Conservation (phyloP, 2,113 vertebrate species). For the Camelus bactrianus region DNA sequence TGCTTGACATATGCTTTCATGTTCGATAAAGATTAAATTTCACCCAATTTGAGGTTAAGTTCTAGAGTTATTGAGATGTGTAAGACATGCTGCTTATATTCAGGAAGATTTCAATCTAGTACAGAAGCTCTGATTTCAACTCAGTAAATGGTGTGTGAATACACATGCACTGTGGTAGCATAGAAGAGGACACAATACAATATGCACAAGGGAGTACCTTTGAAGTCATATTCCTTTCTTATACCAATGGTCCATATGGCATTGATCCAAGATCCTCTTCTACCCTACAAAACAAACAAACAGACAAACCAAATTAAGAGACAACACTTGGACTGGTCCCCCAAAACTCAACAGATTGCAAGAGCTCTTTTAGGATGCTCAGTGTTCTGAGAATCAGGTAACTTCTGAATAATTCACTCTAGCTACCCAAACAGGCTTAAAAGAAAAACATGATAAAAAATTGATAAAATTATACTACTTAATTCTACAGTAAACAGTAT, state of each 20-base stretch:
- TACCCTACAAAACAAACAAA: neutral
- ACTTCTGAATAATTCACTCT: neutral
- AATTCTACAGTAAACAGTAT: neutral
- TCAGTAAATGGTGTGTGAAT: neutral
- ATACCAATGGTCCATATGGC: neutral
- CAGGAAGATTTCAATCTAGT: neutral
- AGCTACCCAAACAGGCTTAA: neutral
- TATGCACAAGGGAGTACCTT: neutral
- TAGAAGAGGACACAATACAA: neutral
- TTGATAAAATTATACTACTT: neutral
- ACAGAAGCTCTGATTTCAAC: neutral
- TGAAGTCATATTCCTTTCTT: neutral
- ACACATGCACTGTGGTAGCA: neutral
- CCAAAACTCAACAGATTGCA: neutral
- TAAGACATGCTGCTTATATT: neutral
- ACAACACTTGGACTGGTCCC: neutral
- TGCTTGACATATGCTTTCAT: neutral
- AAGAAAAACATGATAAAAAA: neutral
- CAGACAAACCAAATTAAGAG: neutral
- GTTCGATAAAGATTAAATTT: neutral
- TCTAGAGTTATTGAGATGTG: neutral
- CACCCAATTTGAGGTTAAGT: neutral
- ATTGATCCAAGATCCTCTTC: neutral
- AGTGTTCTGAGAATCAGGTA: neutral
- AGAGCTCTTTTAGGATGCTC: neutral